Base-by-base conservation (phyloP, 2,113 vertebrate species). In the Cavia porcellus region DNA sequence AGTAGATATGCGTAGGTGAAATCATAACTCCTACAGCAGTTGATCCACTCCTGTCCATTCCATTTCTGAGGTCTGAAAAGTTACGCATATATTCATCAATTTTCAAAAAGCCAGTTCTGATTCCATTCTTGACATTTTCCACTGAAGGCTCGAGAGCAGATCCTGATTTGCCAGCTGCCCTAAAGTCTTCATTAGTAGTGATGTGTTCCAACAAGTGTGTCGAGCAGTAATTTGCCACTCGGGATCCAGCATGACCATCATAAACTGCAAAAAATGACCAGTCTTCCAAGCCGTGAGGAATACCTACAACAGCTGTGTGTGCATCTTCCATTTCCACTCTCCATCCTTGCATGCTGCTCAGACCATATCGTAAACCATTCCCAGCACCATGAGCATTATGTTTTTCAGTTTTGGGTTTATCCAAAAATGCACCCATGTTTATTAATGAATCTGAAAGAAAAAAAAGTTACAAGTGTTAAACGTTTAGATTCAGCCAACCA, bases 291-390 rank as follows among this genome's bases (percentile, higher is more conserved):
- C 99, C 99, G 0, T 99, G 99, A 77, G 99, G 99, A 96, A 99
- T 99, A 86, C 99, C 99, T 97, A 99, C 98, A 87, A 99, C 99
- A 93, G 99, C 99, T 11, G 99, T 99, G 98, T 99, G 99, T 86
- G 99, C 99, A 77, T 99, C 99, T 98, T 99, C 99, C 99, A 99
- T 99, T 97, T 99, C 99, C 98, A 99, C 99, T 98, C 99, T 98
- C 99, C 99, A 99, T 75, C 99, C 99, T 98, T 99, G 99, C 99
- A 99, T 99, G 98, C 99, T 99, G 99, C 99, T 99, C 96, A 99
- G 99, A 96, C 99, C 99, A 0, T 99, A 99, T 95, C 99, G 99
- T 97, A 99, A 98, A 90, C 99, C 99, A 66, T 99, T 99, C 74
- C 99, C 99, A 96, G 99, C 99, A 94, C 99, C 99, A 2, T 99